Evolutionary conservation across 2,113 vertebrate species (phyloP), one percentile per base, ranked within the genome.

Genomic region (Brachionichthys hirsutus): DNA sequence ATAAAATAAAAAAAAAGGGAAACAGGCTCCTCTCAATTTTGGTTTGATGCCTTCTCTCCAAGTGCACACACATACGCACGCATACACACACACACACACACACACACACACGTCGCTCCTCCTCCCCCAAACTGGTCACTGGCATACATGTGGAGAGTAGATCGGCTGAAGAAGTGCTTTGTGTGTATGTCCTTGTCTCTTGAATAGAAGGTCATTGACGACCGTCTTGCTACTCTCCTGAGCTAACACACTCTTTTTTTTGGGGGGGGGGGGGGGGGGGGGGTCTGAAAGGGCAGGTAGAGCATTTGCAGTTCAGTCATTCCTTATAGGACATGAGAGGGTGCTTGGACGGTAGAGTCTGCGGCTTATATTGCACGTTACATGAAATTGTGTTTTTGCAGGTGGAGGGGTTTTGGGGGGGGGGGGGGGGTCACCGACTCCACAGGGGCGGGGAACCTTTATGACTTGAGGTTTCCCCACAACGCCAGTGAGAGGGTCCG

Each of bases 281-380:
- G n/a, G 69, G 50, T 34, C 43, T 12, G 44, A 65, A 51, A 53
- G 73, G 70, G 75, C 53, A 54, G 62, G 82, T 82, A 79, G 82
- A 83, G 84, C 82, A 85, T 67, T 77, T 76, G 78, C 70, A 80
- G 66, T 80, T 82, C 75, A 76, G 24, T 73, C 58, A 44, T 65
- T 84, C 62, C 54, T 65, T 70, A 49, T 71, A 77, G 70, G 70
- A 49, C 48, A 22, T 41, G 24, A 60, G 44, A 24, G 58, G 75
- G 52, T 55, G 70, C 48, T 52, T 80, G 91, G 89, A 92, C 87
- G 89, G 89, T 89, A 87, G 76, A 88, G 87, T 90, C 88, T 89
- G 85, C 83, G 87, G 88, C 84, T 77, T 79, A 86, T 91, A 91
- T 91, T 92, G 91, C 90, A 92, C 89, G 66, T 91, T 79, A 68